A percentile compares a stretch with the other conserved stretches of the same genome.
phyloP scores from a whole-genome alignment of 2,888 invertebrate species.

The Sclerodermus sp. region DNA sequence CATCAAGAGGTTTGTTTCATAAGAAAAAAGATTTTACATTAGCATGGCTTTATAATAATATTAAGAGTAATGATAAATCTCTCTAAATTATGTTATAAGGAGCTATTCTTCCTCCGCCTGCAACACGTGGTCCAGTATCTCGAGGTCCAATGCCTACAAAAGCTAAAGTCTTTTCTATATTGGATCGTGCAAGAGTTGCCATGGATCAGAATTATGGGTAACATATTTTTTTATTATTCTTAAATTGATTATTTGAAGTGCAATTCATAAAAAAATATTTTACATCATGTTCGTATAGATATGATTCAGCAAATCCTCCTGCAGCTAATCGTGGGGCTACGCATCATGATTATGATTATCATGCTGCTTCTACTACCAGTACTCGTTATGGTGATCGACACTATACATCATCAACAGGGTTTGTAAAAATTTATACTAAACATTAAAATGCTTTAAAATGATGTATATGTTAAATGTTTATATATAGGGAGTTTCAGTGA shows the following conservation, averaged over 20 bases:
- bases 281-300: too few species aligned
- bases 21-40: too few species aligned
- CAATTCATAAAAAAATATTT: background rate
- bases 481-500: too few species aligned
- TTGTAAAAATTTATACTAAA: constrained; percentile 30
- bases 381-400: constrained; percentile 50
- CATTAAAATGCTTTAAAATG: too few species aligned
- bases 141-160: constrained; percentile 65
- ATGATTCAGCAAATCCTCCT: constrained; percentile 31
- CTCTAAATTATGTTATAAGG: constrained; percentile 5
- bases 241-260: background rate
- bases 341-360: constrained; percentile 55
- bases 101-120: constrained; percentile 56
- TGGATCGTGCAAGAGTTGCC: constrained; percentile 78
- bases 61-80: too few species aligned
- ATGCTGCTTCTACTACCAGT: constrained; percentile 36
- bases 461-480: too few species aligned
- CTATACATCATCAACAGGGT: constrained; percentile 47
- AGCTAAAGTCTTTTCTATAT: constrained; percentile 81
- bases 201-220: constrained; percentile 79
- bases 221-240: background rate
- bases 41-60: too few species aligned
- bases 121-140: constrained; percentile 55
- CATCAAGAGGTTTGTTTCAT: constrained; percentile 24
- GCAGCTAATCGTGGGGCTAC: constrained; percentile 31